phyloP scores from a whole-genome alignment of 2,888 invertebrate genomes.

The Latheticus oryzae region DNA sequence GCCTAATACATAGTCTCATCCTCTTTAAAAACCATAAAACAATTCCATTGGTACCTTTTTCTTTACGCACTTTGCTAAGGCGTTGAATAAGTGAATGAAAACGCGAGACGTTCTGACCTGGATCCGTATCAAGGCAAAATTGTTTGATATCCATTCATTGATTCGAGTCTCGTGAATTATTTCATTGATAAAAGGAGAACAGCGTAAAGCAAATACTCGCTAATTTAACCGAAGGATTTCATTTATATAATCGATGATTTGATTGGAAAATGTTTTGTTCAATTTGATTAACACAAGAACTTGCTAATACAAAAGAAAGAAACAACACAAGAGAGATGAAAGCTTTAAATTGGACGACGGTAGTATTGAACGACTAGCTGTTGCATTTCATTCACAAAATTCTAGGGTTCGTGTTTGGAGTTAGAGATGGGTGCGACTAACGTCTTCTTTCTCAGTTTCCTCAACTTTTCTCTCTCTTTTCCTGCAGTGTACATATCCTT shows the following conservation, averaged over 20 bases:
- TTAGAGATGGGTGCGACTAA: constrained; percentile 39
- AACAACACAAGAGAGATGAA: constrained; percentile 43
- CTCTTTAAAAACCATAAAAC: neutral
- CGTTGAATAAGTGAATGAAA: constrained; percentile 10
- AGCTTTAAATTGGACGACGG: constrained; percentile 47
- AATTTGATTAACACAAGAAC: constrained; percentile 16
- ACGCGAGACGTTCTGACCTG: constrained; percentile 34
- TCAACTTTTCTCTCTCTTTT: constrained; percentile 5
- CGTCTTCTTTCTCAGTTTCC: constrained; percentile 2
- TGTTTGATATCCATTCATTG: constrained; percentile 38
- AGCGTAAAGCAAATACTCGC: constrained; percentile 24
- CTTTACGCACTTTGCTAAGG: constrained; percentile 5
- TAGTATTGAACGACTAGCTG: constrained; percentile 58
- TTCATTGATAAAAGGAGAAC: constrained; percentile 38
- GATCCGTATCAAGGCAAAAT: constrained; percentile 30
- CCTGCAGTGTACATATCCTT: no score
- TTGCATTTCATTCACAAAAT: constrained; percentile 60
- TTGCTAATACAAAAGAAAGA: constrained; percentile 34
- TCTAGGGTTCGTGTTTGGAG: constrained; percentile 46
- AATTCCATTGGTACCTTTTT: constrained; percentile 1
- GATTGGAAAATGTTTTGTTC: constrained; percentile 20
- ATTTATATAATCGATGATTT: constrained; percentile 18
- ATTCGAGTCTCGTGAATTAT: constrained; percentile 39
- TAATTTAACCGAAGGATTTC: constrained; percentile 11
- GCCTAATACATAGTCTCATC: neutral